phyloP scores from a whole-genome alignment of 1,140 invertebrate genomes.

The Eriocheir sinensis region DNA sequence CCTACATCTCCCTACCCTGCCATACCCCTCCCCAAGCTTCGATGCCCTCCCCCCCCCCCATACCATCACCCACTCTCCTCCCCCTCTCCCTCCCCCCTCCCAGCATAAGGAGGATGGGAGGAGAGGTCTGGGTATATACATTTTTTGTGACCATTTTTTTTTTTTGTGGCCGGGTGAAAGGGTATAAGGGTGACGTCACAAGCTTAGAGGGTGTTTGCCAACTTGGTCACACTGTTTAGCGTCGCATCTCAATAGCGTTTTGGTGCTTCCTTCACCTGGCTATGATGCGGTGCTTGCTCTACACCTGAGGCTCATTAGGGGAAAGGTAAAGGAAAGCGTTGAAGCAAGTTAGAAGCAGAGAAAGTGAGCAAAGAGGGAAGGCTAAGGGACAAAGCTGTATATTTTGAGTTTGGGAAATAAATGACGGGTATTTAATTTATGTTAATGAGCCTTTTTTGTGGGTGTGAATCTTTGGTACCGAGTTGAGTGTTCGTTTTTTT shows the following conservation, averaged over 20 bases:
- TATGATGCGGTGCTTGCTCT: no score
- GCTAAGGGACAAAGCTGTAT: neutral
- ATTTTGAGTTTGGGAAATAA: no score
- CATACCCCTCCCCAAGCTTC: neutral
- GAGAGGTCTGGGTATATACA: neutral
- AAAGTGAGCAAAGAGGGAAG: neutral
- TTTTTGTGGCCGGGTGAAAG: neutral
- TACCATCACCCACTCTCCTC: no score
- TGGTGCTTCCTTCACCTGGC: neutral
- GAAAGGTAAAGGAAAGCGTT: neutral
- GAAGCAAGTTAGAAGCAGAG: neutral
- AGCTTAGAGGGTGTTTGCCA: neutral
- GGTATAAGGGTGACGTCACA: neutral
- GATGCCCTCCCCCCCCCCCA: neutral
- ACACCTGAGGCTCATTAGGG: neutral
- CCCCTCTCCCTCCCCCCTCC: neutral
- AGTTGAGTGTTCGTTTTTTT: no score
- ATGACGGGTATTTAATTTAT: no score
- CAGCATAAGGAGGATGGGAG: no score
- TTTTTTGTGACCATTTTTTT: neutral
- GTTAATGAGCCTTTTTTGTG: no score
- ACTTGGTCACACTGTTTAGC: constrained; percentile 12
- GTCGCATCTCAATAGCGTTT: neutral
- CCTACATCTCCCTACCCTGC: neutral
- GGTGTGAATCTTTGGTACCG: no score